phyloP scores from a whole-genome alignment of 2,888 invertebrate species.

The Lepidocyrtoides sp. region DNA sequence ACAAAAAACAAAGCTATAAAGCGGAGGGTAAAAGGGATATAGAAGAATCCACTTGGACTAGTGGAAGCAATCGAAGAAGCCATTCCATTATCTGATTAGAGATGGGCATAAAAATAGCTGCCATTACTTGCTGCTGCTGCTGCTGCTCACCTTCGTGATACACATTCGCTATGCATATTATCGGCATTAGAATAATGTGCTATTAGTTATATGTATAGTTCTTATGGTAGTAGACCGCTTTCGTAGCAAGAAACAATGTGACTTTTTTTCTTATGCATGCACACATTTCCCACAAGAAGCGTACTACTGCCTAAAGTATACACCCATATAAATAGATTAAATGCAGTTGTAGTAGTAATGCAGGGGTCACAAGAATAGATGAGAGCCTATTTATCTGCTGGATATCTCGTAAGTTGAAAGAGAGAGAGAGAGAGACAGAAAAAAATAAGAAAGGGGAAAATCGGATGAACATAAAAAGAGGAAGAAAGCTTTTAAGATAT shows the following conservation, averaged over 20 bases:
- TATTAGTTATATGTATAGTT: not conserved
- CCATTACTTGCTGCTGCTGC: slow-evolving; percentile 66
- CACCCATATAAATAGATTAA: slow-evolving; percentile 40
- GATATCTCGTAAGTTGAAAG: slow-evolving; percentile 25
- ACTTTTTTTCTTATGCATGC: not conserved
- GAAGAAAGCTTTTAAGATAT: slow-evolving; percentile 69
- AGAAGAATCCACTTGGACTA: slow-evolving; percentile 56
- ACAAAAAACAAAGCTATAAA: slow-evolving; percentile 18
- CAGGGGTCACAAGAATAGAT: slow-evolving; percentile 60
- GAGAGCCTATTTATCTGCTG: slow-evolving; percentile 27
- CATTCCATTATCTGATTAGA: slow-evolving; percentile 80
- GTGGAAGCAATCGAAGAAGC: slow-evolving; percentile 74
- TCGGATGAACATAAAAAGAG: slow-evolving; percentile 61
- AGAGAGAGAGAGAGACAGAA: slow-evolving; percentile 35
- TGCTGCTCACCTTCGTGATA: slow-evolving; percentile 65
- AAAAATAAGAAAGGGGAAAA: slow-evolving; percentile 54
- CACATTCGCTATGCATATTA: slow-evolving; percentile 66
- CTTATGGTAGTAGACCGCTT: not conserved
- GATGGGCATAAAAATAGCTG: slow-evolving; percentile 77
- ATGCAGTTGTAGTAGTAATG: slow-evolving; percentile 48
- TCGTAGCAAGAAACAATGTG: slow-evolving; percentile 21
- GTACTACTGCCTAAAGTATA: not conserved
- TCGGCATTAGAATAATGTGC: slow-evolving; percentile 73
- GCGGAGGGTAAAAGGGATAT: slow-evolving; percentile 17
- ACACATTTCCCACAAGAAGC: not conserved